Percentiles rank a stretch among this genome's conserved stretches.
These are phyloP conservation scores for Drosophila melanogaster DNA, from an alignment of 1,140 invertebrate genomes.

Conservation along the genomic window Release_6_plus_ISO1_MT NT_033777.3:17220001-17220500, in stretches of 20 bases:
- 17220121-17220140: too few species aligned
- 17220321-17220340: constrained; percentile 64
- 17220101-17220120: too few species aligned
- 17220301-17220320: constrained; percentile 74
- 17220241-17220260: constrained; percentile 19
- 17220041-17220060: background rate
- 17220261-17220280: background rate
- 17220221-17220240: constrained; percentile 18
- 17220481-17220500: constrained; percentile 82
- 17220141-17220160: background rate
- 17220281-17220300: constrained; percentile 47
- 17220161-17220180: too few species aligned
- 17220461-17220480: constrained; percentile 68
- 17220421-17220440: background rate
- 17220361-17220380: constrained; percentile 32
- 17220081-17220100: background rate
- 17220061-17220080: background rate
- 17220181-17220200: background rate
- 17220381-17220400: constrained; percentile 7
- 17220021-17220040: background rate
- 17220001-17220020: background rate
- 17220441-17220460: constrained; percentile 34
- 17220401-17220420: constrained; percentile 1
- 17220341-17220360: constrained; percentile 63
- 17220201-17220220: background rate